Conservation (phyloP, 2,888 invertebrate genomes). For the Mythimna ferrago region DNA sequence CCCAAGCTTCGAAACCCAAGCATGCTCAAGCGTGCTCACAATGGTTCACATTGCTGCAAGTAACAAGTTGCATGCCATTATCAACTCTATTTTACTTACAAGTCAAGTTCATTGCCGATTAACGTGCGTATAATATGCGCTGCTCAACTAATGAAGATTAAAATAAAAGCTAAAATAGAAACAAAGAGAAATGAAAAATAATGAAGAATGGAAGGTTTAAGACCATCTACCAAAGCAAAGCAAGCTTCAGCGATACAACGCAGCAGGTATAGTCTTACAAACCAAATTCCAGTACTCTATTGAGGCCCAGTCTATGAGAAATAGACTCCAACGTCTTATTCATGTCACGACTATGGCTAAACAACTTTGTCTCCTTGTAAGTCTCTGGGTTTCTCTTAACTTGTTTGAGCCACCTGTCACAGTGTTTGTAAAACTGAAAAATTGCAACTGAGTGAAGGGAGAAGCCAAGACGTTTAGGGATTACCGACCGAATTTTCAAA, state of each 20-base stretch:
- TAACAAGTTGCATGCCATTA: too few relatives aligned
- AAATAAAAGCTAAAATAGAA: slow-evolving; percentile 3
- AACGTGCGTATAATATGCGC: not conserved
- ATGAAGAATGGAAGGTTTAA: slow-evolving; percentile 22
- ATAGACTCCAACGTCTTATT: slow-evolving; percentile 90
- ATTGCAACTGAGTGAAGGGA: slow-evolving; percentile 75
- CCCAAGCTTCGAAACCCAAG: too few relatives aligned
- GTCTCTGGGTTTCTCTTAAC: slow-evolving; percentile 93
- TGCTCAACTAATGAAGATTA: slow-evolving; percentile 11
- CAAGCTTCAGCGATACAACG: slow-evolving; percentile 68
- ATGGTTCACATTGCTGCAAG: too few relatives aligned
- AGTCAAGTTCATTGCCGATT: too few relatives aligned
- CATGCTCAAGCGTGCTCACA: too few relatives aligned
- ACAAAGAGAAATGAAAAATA: not conserved
- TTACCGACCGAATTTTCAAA: slow-evolving; percentile 9
- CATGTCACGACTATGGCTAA: slow-evolving; percentile 90
- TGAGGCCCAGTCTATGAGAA: slow-evolving; percentile 91
- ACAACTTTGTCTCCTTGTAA: slow-evolving; percentile 90
- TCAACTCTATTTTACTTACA: too few relatives aligned
- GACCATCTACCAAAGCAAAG: slow-evolving; percentile 77
- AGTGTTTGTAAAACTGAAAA: slow-evolving; percentile 95
- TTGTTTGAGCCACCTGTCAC: slow-evolving; percentile 93
- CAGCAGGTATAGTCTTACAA: slow-evolving; percentile 74
- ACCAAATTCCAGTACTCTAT: slow-evolving; percentile 87
- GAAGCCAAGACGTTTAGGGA: slow-evolving; percentile 63